Evolutionary conservation across 1,140 invertebrate species (phyloP).

Genomic region (Drosophila punjabiensis): DNA sequence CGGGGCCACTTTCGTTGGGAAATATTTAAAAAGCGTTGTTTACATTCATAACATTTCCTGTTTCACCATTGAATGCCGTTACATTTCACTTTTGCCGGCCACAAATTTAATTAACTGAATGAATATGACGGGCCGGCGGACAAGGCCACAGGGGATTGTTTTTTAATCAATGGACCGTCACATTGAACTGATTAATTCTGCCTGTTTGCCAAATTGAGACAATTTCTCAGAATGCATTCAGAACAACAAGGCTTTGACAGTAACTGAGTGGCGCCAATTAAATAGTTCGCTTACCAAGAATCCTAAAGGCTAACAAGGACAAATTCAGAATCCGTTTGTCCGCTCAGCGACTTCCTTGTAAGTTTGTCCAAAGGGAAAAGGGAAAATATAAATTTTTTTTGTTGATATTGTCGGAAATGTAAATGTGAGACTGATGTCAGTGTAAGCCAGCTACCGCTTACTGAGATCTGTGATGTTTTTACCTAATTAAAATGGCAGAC

Average conservation of each 20-base stretch:
- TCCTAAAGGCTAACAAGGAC: not conserved
- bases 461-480: conserved; percentile 30
- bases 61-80: conserved; percentile 52
- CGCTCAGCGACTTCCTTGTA: not conserved
- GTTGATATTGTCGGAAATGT: conserved; percentile 13
- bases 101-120: conserved; percentile 79
- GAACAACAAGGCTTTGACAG: not conserved
- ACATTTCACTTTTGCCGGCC: conserved; percentile 71
- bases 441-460: conserved; percentile 4
- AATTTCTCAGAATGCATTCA: not conserved
- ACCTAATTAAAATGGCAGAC: conserved; percentile 33
- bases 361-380: conserved; percentile 2
- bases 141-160: conserved; percentile 18
- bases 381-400: conserved; percentile 28
- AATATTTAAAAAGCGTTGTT: conserved; percentile 54
- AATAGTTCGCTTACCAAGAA: conserved; percentile 12
- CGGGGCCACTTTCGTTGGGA: conserved; percentile 1
- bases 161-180: conserved; percentile 54
- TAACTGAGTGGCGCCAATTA: not conserved
- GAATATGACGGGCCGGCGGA: conserved; percentile 20
- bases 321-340: not conserved
- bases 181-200: conserved; percentile 56
- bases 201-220: conserved; percentile 16
- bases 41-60: conserved; percentile 59
- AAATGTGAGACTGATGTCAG: conserved; percentile 17